Evolutionary conservation across 2,888 invertebrate species (phyloP), one percentile per base, ranked within the genome.

Genomic region (Netelia melanura): DNA sequence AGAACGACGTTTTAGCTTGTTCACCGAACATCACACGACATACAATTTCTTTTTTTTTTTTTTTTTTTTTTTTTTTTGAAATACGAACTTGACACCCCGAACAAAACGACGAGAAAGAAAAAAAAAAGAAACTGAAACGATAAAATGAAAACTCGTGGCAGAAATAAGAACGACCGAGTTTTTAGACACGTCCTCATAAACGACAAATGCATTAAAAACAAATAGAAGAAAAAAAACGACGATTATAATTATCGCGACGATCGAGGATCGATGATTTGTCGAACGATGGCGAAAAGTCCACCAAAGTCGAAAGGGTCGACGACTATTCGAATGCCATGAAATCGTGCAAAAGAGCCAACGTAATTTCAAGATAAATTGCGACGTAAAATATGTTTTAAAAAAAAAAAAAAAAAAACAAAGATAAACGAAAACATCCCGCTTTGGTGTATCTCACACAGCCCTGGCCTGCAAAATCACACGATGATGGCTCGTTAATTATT

Each of bases 381-480:
- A 56, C 56, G 17, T 48, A 76, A 38, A 75, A n/a, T 56, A 56
- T 56, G 65, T 25, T 21, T 17, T 61, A 74, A 21, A 30, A 52
- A 30, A 44, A 0, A 67, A 21, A 44, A 21, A 74, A 21, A 30
- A 52, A 30, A 44, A 0, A 67, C 11, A 44, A 21, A 17, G 17
- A 17, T 17, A 17, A 17, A 68, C 30, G 30, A 30, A 30, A 30
- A 30, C 6, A 48, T 48, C 70, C 77, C 72, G 84, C 84, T 84
- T 84, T 74, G 48, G 84, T 78, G 68, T 84, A 25, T 68, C 61
- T 72, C 70, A 80, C 58, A 79, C 68, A 79, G 44, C 74, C 78
- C 81, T 72, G 65, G 78, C 78, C 84, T 81, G 82, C 82, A 82
- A 58, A 54, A 82, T 80, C 54, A 72, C 75, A 82, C 71, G 70